Percentiles rank a stretch among this genome's conserved stretches.
Conservation (phyloP, 1,140 invertebrate species). For the Campoletis sonorensis region DNA sequence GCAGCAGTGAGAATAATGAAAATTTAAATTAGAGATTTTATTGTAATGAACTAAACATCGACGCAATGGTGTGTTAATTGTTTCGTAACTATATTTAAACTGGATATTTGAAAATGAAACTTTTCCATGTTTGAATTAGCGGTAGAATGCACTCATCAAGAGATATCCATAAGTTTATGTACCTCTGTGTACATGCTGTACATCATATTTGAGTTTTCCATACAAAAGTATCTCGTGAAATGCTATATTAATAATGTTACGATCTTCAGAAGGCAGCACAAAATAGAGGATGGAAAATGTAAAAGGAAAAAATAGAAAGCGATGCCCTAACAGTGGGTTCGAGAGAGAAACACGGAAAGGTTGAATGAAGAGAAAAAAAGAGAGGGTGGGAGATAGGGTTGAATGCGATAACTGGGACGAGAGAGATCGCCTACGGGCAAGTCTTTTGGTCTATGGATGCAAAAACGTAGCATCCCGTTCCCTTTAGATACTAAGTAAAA, state of each 20-base stretch:
- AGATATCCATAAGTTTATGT: too few species aligned
- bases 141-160: too few species aligned
- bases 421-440: slow-evolving; percentile 1
- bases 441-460: not conserved
- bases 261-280: slow-evolving; percentile 65
- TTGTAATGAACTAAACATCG: too few species aligned
- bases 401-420: slow-evolving; percentile 5
- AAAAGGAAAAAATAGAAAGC: not conserved
- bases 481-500: slow-evolving; percentile 67
- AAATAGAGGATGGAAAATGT: slow-evolving; percentile 44
- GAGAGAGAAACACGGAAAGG: not conserved
- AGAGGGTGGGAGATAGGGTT: not conserved
- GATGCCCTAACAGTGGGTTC: too few species aligned
- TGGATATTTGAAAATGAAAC: too few species aligned
- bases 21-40: too few species aligned
- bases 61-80: too few species aligned
- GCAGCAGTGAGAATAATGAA: too few species aligned
- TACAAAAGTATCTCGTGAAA: slow-evolving; percentile 53
- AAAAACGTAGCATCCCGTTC: slow-evolving; percentile 54
- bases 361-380: not conserved
- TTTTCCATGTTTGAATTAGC: too few species aligned
- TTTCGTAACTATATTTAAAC: too few species aligned
- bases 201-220: not conserved
- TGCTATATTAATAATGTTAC: slow-evolving; percentile 67
- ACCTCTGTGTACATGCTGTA: too few species aligned